These are phyloP conservation scores for Natator depressus DNA, from an alignment of 2,113 vertebrate genomes.

Conservation along the genomic window DNA sequence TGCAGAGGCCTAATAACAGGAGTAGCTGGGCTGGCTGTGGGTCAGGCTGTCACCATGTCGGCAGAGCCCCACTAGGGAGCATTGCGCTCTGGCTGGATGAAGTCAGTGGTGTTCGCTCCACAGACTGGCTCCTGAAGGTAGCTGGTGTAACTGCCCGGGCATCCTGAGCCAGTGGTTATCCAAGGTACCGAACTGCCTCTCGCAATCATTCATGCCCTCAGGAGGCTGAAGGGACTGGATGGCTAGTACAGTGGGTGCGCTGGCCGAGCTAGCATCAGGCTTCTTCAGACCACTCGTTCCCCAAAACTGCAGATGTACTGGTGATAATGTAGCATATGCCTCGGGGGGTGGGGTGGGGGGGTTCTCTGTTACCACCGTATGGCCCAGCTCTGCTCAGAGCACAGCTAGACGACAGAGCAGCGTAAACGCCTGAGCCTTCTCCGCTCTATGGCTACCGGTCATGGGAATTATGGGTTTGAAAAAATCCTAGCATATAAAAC, in stretches of 20 bases:
- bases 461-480: neutral
- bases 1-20: neutral
- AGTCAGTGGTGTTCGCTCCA: accelerated
- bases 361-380: accelerated
- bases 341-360: too few relatives aligned
- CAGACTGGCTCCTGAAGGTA: neutral
- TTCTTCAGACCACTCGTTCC: too few relatives aligned
- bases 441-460: neutral
- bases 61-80: neutral
- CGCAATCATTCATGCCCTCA: neutral
- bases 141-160: neutral
- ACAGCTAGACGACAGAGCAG: accelerated
- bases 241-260: neutral
- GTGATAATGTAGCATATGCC: neutral
- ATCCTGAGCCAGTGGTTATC: neutral
- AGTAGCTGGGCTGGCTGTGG: neutral
- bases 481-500: neutral
- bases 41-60: neutral
- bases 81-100: neutral
- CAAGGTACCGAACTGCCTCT: neutral
- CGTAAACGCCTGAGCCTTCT: neutral
- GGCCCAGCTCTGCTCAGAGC: accelerated
- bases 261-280: neutral
- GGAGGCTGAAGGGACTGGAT: neutral
- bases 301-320: neutral